phyloP scores from a whole-genome alignment of 2,797 vertebrate species.

The Rhodeus uyekii region DNA sequence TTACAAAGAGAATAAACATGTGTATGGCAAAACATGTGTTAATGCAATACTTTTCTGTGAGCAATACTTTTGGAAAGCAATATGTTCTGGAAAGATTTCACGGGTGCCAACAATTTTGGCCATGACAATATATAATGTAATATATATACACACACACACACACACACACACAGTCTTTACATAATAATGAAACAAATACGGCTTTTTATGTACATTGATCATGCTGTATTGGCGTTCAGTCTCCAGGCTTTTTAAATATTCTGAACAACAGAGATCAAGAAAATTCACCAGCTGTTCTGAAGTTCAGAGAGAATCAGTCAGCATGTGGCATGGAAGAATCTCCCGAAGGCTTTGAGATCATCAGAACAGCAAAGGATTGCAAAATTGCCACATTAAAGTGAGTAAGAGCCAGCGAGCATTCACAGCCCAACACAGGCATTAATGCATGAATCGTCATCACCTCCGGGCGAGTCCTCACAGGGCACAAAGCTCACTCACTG shows the following conservation, averaged over 20 bases:
- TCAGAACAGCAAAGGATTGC: conserved; percentile 42
- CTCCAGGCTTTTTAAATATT: conserved; percentile 4
- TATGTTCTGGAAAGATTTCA: too few species aligned
- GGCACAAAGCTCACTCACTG: conserved; percentile 42
- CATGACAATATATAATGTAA: too few species aligned
- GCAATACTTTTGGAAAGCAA: too few species aligned
- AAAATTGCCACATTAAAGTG: conserved; percentile 49
- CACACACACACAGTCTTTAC: too few species aligned
- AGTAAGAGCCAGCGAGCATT: conserved; percentile 49
- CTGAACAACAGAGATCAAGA: neutral
- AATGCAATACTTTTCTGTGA: too few species aligned
- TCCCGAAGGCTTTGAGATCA: conserved; percentile 19
- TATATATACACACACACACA: too few species aligned
- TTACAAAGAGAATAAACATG: too few species aligned
- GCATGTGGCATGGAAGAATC: neutral
- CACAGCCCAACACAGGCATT: conserved; percentile 28
- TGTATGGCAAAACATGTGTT: too few species aligned
- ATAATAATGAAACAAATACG: neutral
- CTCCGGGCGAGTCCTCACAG: conserved; percentile 20
- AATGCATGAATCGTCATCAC: conserved; percentile 48
- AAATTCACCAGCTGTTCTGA: neutral
- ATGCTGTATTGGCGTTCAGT: neutral
- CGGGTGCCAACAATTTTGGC: too few species aligned
- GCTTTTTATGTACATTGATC: neutral
- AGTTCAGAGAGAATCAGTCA: conserved; percentile 14